Evolutionary conservation across 2,888 invertebrate genomes (phyloP), one percentile per base, ranked within the genome.

Genomic region (Sericinus montela): DNA sequence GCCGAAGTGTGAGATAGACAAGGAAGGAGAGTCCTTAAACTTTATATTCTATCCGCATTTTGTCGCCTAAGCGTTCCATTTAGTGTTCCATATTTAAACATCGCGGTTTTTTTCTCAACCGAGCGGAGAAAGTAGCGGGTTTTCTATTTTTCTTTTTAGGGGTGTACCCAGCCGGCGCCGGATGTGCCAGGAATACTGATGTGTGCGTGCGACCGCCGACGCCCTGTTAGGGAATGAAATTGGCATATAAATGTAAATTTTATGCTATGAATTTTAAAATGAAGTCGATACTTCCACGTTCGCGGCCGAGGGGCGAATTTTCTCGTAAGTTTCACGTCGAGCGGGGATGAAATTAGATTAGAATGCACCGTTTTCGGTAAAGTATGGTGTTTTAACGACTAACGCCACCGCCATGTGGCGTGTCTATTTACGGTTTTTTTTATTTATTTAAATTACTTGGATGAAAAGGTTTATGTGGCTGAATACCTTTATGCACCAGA

Each of bases 161-260:
- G 54, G 65, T 73, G 79, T 79, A 73, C 77, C 77, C 78, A 66
- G 67, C 67, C 63, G 60, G 65, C 62, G 63, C 58, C 64, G 70
- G 74, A 68, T 84, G 83, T 86, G 82, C 80, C 71, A 76, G 60
- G 87, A 79, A 86, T 88, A 84, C 79, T 82, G 84, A 87, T 86
- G 86, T 86, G 84, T 84, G 83, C 80, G 83, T 78, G 81, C 76
- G 68, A 76, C 80, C 79, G 72, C 80, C 78, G 72, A 77, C 79
- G 80, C 82, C 77, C 84, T 81, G 83, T 83, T 85, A 82, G 78
- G 84, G 82, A 83, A 85, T 85, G 83, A 88, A 88, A 88, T 88
- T 86, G 88, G 88, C 87, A 87, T 87, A 87, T 87, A 87, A 87
- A 88, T 87, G 88, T 87, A 86, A 87, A 88, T 88, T 87, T 88